Percentiles rank a stretch among this genome's conserved stretches.
Evolutionary conservation across 2,888 invertebrate genomes (phyloP).

Genomic region (Antheraea yamamai): DNA sequence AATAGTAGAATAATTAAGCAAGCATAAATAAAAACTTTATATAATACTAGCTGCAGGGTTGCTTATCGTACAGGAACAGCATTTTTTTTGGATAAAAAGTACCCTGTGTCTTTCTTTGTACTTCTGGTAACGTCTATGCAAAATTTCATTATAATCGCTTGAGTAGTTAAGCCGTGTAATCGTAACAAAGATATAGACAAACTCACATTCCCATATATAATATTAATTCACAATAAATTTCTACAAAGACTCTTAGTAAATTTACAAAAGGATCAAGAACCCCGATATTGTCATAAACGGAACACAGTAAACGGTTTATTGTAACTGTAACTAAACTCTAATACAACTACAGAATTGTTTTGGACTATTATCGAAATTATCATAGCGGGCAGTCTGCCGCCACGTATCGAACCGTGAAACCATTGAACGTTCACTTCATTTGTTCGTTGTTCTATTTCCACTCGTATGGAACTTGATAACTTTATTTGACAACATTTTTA

Average conservation of each 20-base stretch:
- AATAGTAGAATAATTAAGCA: background rate
- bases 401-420: slow-evolving; percentile 37
- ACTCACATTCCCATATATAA: too few species aligned
- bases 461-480: slow-evolving; percentile 27
- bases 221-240: background rate
- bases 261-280: slow-evolving; percentile 6
- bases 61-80: too few species aligned
- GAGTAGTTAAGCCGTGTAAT: too few species aligned
- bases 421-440: slow-evolving; percentile 23
- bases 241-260: background rate
- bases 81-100: too few species aligned
- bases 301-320: slow-evolving; percentile 30
- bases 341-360: slow-evolving; percentile 38
- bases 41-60: too few species aligned
- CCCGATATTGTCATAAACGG: background rate
- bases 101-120: too few species aligned
- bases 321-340: slow-evolving; percentile 42
- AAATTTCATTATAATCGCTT: too few species aligned
- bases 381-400: slow-evolving; percentile 42
- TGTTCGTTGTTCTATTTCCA: slow-evolving; percentile 20
- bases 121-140: too few species aligned
- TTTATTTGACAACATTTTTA: slow-evolving; percentile 23
- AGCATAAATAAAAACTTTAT: too few species aligned
- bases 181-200: too few species aligned
- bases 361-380: slow-evolving; percentile 54